Evolutionary conservation across 1,140 invertebrate genomes (phyloP).

Genomic region (Drosophila neocordata): DNA sequence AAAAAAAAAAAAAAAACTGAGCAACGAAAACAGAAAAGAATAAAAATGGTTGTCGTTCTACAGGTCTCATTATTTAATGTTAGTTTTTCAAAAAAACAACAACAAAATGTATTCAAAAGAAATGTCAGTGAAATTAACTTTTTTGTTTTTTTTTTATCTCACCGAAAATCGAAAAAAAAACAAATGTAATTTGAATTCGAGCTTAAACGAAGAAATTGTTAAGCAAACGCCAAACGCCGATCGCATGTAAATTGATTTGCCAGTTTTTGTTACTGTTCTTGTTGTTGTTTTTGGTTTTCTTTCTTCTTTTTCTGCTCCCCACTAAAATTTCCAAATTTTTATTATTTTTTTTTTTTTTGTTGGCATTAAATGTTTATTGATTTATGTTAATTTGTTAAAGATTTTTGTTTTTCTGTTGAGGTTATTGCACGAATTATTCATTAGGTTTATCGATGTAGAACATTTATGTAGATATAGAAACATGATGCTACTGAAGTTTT

Average conservation of each 20-base stretch:
- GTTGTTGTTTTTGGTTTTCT: not conserved
- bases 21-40: constrained; percentile 15
- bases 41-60: constrained; percentile 24
- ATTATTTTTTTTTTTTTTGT: constrained; percentile 8
- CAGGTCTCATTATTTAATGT: constrained; percentile 54
- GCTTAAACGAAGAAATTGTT: constrained; percentile 16
- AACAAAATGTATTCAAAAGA: constrained; percentile 15
- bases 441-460: constrained; percentile 39
- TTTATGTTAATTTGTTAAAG: constrained; percentile 61
- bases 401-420: constrained; percentile 16
- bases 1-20: constrained; percentile 20
- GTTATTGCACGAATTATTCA: constrained; percentile 53
- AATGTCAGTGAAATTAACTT: constrained; percentile 53
- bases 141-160: constrained; percentile 7
- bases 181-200: constrained; percentile 53
- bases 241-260: constrained; percentile 32
- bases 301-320: not conserved
- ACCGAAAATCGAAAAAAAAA: constrained; percentile 31
- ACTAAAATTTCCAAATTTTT: constrained; percentile 38
- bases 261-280: constrained; percentile 9
- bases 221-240: constrained; percentile 4
- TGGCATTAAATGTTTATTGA: constrained; percentile 63
- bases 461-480: constrained; percentile 28
- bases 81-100: not conserved
- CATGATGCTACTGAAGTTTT: constrained; percentile 8